phyloP scores from a whole-genome alignment of 92 coral and sea anemone species.

The Ricordea florida region DNA sequence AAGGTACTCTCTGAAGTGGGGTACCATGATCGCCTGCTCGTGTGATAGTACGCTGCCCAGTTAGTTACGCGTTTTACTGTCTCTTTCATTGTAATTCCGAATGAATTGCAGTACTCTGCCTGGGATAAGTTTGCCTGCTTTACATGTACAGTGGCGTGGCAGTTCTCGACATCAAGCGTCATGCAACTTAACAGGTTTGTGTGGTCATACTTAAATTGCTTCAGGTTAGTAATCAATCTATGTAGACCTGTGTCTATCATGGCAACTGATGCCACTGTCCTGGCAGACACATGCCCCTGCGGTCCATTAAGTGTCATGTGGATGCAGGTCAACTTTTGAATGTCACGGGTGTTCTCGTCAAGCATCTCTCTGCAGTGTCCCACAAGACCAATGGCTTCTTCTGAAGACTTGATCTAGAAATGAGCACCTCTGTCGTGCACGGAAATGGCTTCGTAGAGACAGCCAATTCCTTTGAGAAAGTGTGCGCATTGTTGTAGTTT shows the following conservation, averaged over 20 bases:
- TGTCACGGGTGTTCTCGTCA: conserved; percentile 37
- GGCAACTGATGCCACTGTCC: conserved; percentile 58
- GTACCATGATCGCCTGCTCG: conserved; percentile 65
- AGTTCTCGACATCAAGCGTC: conserved; percentile 49
- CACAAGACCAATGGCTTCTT: conserved; percentile 42
- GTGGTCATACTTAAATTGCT: conserved; percentile 9
- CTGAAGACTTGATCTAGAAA: neutral
- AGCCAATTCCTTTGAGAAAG: conserved; percentile 52
- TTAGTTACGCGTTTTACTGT: conserved; percentile 46
- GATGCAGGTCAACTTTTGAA: conserved; percentile 38
- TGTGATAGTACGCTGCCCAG: conserved; percentile 63
- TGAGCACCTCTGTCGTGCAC: neutral
- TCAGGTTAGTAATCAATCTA: conserved; percentile 4
- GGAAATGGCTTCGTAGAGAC: conserved; percentile 25
- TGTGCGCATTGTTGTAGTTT: neutral
- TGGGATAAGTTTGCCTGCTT: conserved; percentile 55
- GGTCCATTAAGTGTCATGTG: conserved; percentile 45
- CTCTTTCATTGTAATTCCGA: conserved; percentile 64
- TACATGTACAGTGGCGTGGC: conserved; percentile 45
- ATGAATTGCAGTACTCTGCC: conserved; percentile 51
- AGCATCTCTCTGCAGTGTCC: conserved; percentile 56
- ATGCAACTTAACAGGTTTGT: conserved; percentile 34
- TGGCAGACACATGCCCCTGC: conserved; percentile 53
- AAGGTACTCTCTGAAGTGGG: conserved; percentile 53
- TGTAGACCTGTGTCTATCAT: conserved; percentile 35